Evolutionary conservation across 2,113 vertebrate species (phyloP).

Genomic region (Stigmatopora nigra): DNA sequence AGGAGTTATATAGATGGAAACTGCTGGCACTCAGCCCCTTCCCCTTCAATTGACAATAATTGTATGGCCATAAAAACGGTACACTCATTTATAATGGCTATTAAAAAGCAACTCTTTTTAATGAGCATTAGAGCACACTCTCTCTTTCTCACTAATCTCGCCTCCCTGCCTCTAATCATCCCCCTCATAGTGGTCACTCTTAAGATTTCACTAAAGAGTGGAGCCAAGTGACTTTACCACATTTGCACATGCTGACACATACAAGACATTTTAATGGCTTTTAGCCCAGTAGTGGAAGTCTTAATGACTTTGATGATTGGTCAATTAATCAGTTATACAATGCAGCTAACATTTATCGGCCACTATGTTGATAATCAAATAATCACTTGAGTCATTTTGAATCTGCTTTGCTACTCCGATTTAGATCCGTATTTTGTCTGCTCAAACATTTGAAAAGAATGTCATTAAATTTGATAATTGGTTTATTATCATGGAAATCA

Average conservation of each 20-base stretch:
- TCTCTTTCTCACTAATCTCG: conserved; percentile 35
- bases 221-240: conserved; percentile 34
- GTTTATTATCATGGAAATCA: background rate
- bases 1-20: conserved; percentile 41
- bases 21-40: conserved; percentile 38
- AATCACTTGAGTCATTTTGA: conserved; percentile 4
- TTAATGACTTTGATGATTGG: conserved; percentile 7
- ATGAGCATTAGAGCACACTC: conserved; percentile 58
- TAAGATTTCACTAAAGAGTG: conserved; percentile 25
- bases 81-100: conserved; percentile 59
- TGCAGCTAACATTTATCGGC: conserved; percentile 1
- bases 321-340: conserved; percentile 8
- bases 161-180: conserved; percentile 34
- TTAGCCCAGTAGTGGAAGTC: conserved; percentile 23
- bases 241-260: conserved; percentile 9
- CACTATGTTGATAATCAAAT: conserved; percentile 2
- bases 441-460: background rate
- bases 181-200: conserved; percentile 38
- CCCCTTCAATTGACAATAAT: conserved; percentile 62
- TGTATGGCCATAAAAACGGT: conserved; percentile 56
- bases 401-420: background rate
- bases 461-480: background rate
- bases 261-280: conserved; percentile 12
- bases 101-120: conserved; percentile 60
- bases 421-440: background rate